Conservation (phyloP, 2,797 vertebrate genomes). For the Karalla daura region DNA sequence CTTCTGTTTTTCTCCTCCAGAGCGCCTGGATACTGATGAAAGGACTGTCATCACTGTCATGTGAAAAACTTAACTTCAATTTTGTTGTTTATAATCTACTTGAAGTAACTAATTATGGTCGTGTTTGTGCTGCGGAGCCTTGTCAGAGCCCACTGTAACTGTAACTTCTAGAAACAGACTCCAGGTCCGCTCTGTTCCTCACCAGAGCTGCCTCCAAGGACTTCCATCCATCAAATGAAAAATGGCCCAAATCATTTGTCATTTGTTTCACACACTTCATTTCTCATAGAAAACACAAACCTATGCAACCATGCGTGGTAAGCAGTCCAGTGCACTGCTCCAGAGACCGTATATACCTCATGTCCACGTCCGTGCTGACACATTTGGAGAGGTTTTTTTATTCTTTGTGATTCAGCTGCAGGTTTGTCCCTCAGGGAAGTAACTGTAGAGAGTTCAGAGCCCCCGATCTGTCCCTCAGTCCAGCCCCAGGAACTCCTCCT, state of each 20-base stretch:
- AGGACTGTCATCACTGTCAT: slow-evolving; percentile 57
- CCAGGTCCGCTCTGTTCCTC: neutral
- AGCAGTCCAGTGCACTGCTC: slow-evolving; percentile 57
- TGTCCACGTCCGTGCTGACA: slow-evolving; percentile 70
- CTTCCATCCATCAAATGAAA: slow-evolving; percentile 21
- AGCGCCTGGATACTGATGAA: slow-evolving; percentile 55
- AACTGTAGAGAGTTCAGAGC: slow-evolving; percentile 53
- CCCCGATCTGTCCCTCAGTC: slow-evolving; percentile 31
- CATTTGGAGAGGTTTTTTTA: slow-evolving; percentile 67
- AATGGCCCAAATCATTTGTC: slow-evolving; percentile 28
- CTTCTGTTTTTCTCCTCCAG: slow-evolving; percentile 28
- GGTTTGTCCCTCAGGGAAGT: slow-evolving; percentile 83
- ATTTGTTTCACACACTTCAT: slow-evolving; percentile 28
- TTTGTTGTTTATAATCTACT: slow-evolving; percentile 74
- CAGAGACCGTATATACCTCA: slow-evolving; percentile 80
- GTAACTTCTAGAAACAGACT: slow-evolving; percentile 46
- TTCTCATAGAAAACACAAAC: slow-evolving; percentile 25
- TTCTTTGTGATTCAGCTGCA: slow-evolving; percentile 71
- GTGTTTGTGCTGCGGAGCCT: slow-evolving; percentile 59
- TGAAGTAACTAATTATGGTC: slow-evolving; percentile 67
- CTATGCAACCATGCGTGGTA: slow-evolving; percentile 27
- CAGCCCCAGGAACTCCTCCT: slow-evolving; percentile 23
- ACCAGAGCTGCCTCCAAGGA: slow-evolving; percentile 17
- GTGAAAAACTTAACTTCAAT: slow-evolving; percentile 65
- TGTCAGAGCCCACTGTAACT: slow-evolving; percentile 67